A percentile compares a stretch with the other conserved stretches of the same genome.
These are phyloP conservation scores for Gymnopithys bicolor DNA, from an alignment of 2,797 vertebrate genomes.

Conservation along the genomic window DNA sequence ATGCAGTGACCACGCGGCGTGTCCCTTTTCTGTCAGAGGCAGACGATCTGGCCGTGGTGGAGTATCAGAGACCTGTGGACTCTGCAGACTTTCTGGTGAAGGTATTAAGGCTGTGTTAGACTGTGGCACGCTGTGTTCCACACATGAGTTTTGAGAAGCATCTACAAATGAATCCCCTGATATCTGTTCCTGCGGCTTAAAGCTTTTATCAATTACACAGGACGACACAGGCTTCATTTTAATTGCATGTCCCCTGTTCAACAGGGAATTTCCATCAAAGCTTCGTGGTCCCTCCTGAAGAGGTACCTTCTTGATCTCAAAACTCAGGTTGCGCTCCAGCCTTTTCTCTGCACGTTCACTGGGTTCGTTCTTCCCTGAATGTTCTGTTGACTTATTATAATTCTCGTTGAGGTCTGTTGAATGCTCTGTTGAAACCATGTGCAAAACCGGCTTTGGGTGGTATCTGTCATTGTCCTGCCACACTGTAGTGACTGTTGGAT, in stretches of 20 bases:
- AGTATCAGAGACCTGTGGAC: slow-evolving; percentile 59
- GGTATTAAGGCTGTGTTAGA: slow-evolving; percentile 52
- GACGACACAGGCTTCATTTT: slow-evolving; percentile 82
- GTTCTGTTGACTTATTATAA: slow-evolving; percentile 83
- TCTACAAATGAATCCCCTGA: slow-evolving; percentile 84
- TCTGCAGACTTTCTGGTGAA: slow-evolving; percentile 54
- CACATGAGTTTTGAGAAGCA: slow-evolving; percentile 74
- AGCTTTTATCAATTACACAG: slow-evolving; percentile 72
- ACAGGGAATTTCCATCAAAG: slow-evolving; percentile 86
- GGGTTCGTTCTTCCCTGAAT: slow-evolving; percentile 76
- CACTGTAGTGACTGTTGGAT: slow-evolving; percentile 94
- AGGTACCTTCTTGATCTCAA: slow-evolving; percentile 96
- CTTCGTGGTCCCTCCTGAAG: slow-evolving; percentile 93
- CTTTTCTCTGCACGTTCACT: slow-evolving; percentile 81
- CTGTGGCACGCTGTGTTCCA: slow-evolving; percentile 64
- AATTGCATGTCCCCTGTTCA: slow-evolving; percentile 89
- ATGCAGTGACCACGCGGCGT: slow-evolving; percentile 76
- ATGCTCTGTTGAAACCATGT: slow-evolving; percentile 84
- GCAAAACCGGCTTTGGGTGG: slow-evolving; percentile 95
- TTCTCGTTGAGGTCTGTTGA: slow-evolving; percentile 91
- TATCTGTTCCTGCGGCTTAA: slow-evolving; percentile 76
- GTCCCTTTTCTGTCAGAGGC: slow-evolving; percentile 85
- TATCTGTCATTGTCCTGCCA: slow-evolving; percentile 98
- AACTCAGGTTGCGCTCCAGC: slow-evolving; percentile 91
- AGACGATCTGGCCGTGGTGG: slow-evolving; percentile 88